Base-by-base conservation (phyloP, 64 coral and sea anemone genomes). In the Catalaphyllia jardinei region DNA sequence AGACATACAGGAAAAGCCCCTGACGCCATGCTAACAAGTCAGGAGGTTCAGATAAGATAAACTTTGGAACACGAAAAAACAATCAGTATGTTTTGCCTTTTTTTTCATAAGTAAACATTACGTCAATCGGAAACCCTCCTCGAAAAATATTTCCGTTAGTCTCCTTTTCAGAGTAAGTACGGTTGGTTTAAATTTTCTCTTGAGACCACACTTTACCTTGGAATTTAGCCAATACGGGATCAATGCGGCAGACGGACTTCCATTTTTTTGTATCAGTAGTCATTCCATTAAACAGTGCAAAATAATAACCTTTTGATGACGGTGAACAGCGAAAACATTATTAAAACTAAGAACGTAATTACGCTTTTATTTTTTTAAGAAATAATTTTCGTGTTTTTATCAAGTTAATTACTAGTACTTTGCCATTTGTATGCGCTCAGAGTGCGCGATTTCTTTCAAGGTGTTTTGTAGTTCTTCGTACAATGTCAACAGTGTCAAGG, bases 1-100 rank as follows among this genome's bases (percentile, higher is more conserved):
- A 69, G 81, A 85, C 81, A 15, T n/a, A 85, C 62, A 85, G 81
- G 81, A 85, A 85, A 63, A 71, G 8, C 24, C 29, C 8, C 62
- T 85, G 81, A 71, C 81, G 81, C 62, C 81, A 27, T 85, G 63
- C 63, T 85, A 71, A 85, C 62, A 13, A 71, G 38, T 69, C 65
- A n/a, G 65, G 25, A 20, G 65, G 22, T 71, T 85, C 20, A 7
- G 60, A 55, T 54, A 51, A 85, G 81, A 85, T 71, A 63, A 85
- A 85, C 12, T 30, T 39, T 67, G 11, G 27, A 69, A 71, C 62
- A 71, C 81, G 38, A 71, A 85, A n/a, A 49, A n/a, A 61, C 24
- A 60, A 0, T 52, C 2, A 57, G 8, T 11, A n/a, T 27, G 4
- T 59, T 52, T 16, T 25, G 18, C 9, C 50, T 27, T 57, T 57